These are phyloP conservation scores for Laterallus jamaicensis DNA, from an alignment of 2,113 vertebrate species.

Conservation along the genomic window DNA sequence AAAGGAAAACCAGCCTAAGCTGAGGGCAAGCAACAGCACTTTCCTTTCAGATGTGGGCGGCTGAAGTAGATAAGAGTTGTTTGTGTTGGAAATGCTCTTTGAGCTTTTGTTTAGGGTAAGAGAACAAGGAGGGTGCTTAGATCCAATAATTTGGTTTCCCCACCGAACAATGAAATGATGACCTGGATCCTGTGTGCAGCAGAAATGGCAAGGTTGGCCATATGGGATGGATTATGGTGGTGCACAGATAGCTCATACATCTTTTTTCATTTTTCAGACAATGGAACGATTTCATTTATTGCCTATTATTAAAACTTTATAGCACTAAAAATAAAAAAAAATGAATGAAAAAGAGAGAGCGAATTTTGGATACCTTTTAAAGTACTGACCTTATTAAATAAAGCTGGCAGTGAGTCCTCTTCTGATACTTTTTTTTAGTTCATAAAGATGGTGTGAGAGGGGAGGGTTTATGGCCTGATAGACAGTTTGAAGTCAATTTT, in stretches of 20 bases:
- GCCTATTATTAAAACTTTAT: conserved; percentile 81
- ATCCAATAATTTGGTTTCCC: not conserved
- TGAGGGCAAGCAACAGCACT: not conserved
- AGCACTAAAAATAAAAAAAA: conserved; percentile 76
- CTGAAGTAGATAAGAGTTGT: conserved; percentile 12
- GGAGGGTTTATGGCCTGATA: not conserved
- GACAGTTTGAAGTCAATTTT: conserved; percentile 14
- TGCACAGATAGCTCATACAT: conserved; percentile 79
- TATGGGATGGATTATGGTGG: conserved; percentile 82
- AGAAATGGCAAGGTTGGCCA: conserved; percentile 36
- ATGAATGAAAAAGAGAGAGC: conserved; percentile 72
- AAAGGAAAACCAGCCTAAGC: not conserved
- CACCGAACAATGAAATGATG: conserved; percentile 14
- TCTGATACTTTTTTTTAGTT: conserved; percentile 32
- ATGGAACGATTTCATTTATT: conserved; percentile 86
- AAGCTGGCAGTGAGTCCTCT: conserved; percentile 34
- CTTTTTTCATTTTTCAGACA: conserved; percentile 86
- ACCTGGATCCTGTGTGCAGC: not conserved
- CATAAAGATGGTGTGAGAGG: conserved; percentile 53
- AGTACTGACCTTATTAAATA: conserved; percentile 39
- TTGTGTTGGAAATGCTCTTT: conserved; percentile 19
- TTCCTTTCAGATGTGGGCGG: conserved; percentile 19
- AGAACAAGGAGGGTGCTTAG: not conserved
- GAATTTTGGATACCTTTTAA: conserved; percentile 53
- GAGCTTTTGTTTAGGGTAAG: not conserved